Conservation (phyloP, 2,797 vertebrate species). For the Falco concolor region DNA sequence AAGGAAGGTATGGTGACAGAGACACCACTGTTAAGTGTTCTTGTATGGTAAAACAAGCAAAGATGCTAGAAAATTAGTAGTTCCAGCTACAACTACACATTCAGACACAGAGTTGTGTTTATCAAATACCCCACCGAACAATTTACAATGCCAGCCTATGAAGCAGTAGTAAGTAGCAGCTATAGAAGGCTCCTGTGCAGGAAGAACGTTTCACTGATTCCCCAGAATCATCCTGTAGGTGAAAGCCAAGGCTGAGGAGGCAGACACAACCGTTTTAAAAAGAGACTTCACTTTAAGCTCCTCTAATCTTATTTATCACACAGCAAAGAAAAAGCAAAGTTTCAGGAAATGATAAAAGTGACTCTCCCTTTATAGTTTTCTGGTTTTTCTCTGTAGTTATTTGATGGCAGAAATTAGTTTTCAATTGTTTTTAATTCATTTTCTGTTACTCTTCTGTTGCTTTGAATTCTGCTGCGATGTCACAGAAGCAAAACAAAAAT, state of each 20-base stretch:
- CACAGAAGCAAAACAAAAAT: conserved; percentile 6
- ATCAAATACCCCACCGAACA: background rate
- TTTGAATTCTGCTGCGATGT: conserved; percentile 35
- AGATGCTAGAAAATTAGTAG: background rate
- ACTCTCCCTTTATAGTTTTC: conserved; percentile 15
- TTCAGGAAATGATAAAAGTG: background rate
- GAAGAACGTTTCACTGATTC: background rate
- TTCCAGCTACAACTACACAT: background rate
- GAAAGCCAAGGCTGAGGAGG: background rate
- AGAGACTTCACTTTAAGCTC: background rate
- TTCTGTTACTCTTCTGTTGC: conserved; percentile 9
- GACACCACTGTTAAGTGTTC: background rate
- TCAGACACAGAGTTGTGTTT: background rate
- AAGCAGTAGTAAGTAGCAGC: background rate
- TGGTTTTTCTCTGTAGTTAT: background rate
- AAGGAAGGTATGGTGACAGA: background rate
- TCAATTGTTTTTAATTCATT: conserved; percentile 25
- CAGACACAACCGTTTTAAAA: background rate
- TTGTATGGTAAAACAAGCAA: background rate
- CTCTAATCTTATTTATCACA: background rate
- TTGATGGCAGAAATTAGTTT: conserved; percentile 34
- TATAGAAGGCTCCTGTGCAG: background rate
- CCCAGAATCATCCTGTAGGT: background rate
- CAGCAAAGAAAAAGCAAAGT: background rate
- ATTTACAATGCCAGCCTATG: fast-evolving